A percentile compares a stretch with the other conserved stretches of the same genome.
phyloP scores from a whole-genome alignment of 2,113 vertebrate species.

The Prionailurus bengalensis region DNA sequence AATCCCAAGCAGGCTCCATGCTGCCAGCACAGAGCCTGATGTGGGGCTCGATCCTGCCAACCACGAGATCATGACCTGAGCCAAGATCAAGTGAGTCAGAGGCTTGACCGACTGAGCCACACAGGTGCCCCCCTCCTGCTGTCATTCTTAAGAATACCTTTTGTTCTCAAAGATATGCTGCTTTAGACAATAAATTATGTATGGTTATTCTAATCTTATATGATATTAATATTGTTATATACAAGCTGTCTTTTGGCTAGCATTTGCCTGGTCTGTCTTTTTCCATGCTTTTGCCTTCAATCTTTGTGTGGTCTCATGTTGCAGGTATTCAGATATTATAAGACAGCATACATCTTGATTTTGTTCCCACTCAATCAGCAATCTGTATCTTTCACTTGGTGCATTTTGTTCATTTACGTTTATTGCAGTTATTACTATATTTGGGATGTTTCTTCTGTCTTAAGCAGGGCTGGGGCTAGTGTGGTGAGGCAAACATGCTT shows the following conservation, averaged over 20 bases:
- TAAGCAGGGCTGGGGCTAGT: background rate
- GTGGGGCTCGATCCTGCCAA: accelerated
- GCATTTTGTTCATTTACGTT: background rate
- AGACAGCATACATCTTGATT: background rate
- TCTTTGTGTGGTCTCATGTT: background rate
- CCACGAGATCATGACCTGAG: background rate
- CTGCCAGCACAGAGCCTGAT: background rate
- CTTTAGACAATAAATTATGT: background rate
- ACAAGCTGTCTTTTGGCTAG: background rate
- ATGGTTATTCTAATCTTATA: background rate
- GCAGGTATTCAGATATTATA: background rate
- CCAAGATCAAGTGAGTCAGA: background rate
- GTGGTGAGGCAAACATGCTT: background rate
- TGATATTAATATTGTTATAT: background rate
- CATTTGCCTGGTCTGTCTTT: background rate
- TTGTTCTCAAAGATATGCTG: background rate
- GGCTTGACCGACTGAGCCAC: too few relatives aligned
- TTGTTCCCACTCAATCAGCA: background rate
- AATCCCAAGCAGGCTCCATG: background rate
- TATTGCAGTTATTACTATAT: background rate
- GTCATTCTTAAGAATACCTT: background rate
- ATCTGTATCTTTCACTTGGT: background rate
- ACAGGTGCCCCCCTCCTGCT: background rate
- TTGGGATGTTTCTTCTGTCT: background rate
- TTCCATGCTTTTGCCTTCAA: background rate